phyloP scores from a whole-genome alignment of 2,113 vertebrate species.

The Aythya baeri region DNA sequence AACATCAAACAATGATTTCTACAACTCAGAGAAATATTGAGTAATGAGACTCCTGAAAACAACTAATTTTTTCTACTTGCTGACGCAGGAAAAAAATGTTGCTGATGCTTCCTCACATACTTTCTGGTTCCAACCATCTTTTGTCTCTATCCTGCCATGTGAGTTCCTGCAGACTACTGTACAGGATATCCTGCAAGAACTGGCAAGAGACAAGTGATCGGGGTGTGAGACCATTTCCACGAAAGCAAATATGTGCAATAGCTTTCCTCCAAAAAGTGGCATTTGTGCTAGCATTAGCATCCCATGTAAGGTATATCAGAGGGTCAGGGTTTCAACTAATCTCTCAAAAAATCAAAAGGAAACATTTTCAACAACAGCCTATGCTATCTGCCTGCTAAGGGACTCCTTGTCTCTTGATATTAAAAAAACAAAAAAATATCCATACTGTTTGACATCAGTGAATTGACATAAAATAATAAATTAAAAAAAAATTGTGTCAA shows the following conservation, averaged over 20 bases:
- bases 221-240: not conserved
- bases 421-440: not conserved
- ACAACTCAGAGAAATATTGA: not conserved
- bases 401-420: not conserved
- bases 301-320: not conserved
- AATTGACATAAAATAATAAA: not conserved
- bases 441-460: not conserved
- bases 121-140: not conserved
- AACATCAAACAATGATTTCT: not conserved
- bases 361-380: not conserved
- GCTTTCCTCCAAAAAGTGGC: not conserved
- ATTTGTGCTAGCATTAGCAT: not conserved
- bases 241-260: not conserved
- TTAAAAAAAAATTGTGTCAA: not conserved
- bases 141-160: not conserved
- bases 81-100: not conserved
- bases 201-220: not conserved
- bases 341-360: not conserved
- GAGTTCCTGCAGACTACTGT: not conserved
- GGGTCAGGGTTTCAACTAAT: not conserved
- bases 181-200: not conserved
- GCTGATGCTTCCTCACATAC: not conserved
- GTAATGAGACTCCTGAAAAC: not conserved
- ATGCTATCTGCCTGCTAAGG: not conserved
- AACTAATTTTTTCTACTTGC: not conserved